A percentile compares a stretch with the other conserved stretches of the same genome.
phyloP scores from a whole-genome alignment of 2,797 vertebrate species.

The Smutsia temminckii region DNA sequence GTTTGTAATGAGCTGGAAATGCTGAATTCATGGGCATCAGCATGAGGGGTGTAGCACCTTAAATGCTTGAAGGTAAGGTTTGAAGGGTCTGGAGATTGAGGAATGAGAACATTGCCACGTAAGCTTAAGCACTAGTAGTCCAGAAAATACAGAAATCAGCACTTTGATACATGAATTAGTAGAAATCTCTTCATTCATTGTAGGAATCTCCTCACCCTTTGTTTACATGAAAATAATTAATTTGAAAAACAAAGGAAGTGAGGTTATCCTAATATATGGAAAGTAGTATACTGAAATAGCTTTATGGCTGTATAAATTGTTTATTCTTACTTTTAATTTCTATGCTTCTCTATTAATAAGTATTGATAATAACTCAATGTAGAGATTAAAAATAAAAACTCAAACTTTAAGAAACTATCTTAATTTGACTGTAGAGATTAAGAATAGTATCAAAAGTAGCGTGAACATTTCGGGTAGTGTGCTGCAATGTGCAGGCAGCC shows the following conservation, averaged over 20 bases:
- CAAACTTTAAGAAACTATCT: not conserved
- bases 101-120: not conserved
- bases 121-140: not conserved
- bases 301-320: not conserved
- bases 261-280: not conserved
- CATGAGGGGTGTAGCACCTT: not conserved
- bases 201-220: not conserved
- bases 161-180: not conserved
- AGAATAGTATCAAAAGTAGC: not conserved
- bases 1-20: not conserved
- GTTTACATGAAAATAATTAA: conserved; percentile 9
- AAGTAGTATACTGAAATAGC: not conserved
- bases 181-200: not conserved
- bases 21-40: not conserved
- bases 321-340: not conserved
- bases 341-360: not conserved
- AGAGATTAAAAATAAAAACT: not conserved
- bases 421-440: not conserved
- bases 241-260: not conserved
- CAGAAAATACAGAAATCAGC: not conserved
- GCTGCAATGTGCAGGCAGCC: not conserved
- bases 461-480: not conserved
- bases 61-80: not conserved
- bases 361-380: not conserved
- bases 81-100: too few species aligned